Evolutionary conservation across 2,113 vertebrate genomes (phyloP), one percentile per base, ranked within the genome.

Genomic region (Amphiprion percula): DNA sequence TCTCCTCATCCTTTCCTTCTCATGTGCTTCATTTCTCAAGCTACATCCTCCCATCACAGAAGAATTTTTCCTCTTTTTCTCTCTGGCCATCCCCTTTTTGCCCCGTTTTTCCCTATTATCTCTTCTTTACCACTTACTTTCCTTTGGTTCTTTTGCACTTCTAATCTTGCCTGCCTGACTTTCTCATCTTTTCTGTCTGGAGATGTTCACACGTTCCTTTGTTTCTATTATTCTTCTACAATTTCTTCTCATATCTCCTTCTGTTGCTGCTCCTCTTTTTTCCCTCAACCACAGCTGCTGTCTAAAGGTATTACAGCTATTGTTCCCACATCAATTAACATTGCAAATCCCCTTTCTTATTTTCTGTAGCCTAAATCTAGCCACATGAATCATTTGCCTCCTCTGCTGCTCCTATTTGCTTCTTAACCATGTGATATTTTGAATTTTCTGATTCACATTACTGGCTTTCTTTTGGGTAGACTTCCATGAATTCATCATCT

Each of bases 281-380:
- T 69, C 41, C 21, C 21, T 21, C 19, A 52, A 46, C 47, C 28
- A 21, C 55, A 60, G 58, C 52, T 47, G 21, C 39, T 63, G 62
- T 88, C 76, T 77, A 8, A 70, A 74, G 73, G 68, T 62, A 80
- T 78, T 82, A 75, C 44, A 70, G 65, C 56, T 70, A 74, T 87
- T 87, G 53, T 85, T 71, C 69, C 59, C 75, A 69, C 66, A 74
- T 83, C 55, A 65, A 82, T 87, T 87, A 79, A 85, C 77, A 84
- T 71, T 85, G 62, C 65, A 83, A 85, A 87, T 85, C 60, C 46
- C 41, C 44, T 65, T 54, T 79, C 17, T 46, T 74, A 28, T 44
- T 72, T 68, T 55, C 52, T 16, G 16, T 49, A 68, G 79, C 53
- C 74, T 66, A 28, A n/a, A 81, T 77, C 50, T 44, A 68, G 41